A percentile compares a stretch with the other conserved stretches of the same genome.
Evolutionary conservation across 2,797 vertebrate species (phyloP).

Genomic region (Gymnoscopelus braueri): DNA sequence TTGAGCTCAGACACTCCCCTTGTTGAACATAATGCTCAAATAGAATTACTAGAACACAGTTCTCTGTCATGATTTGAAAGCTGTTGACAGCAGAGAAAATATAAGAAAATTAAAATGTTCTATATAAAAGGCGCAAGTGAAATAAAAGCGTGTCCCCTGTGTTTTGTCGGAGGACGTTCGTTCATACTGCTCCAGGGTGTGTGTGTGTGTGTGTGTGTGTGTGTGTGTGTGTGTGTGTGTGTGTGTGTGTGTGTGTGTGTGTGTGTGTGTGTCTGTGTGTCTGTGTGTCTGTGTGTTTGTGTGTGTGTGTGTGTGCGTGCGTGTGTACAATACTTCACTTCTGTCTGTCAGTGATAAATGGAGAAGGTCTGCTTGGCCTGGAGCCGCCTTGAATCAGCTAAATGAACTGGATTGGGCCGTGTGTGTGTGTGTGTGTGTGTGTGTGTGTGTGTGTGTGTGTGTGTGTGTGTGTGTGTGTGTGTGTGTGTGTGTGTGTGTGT

Average conservation of each 20-base stretch:
- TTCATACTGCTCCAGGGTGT: not conserved
- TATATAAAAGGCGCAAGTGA: too few relatives aligned
- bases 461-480: slow-evolving; percentile 7
- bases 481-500: slow-evolving; percentile 42
- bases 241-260: not conserved
- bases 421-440: slow-evolving; percentile 10
- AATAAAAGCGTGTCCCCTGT: not conserved
- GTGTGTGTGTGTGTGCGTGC: slow-evolving; percentile 20
- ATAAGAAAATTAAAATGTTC: too few relatives aligned
- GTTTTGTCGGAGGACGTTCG: not conserved
- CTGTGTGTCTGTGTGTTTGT: slow-evolving; percentile 5
- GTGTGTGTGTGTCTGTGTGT: slow-evolving; percentile 3
- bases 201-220: slow-evolving; percentile 10
- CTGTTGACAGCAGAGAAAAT: too few relatives aligned
- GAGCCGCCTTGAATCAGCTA: slow-evolving; percentile 72
- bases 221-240: slow-evolving; percentile 1
- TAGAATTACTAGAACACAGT: too few relatives aligned
- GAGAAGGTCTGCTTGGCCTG: slow-evolving; percentile 62
- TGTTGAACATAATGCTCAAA: too few relatives aligned
- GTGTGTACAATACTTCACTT: slow-evolving; percentile 52
- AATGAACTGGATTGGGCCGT: slow-evolving; percentile 40
- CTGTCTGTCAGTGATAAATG: slow-evolving; percentile 62
- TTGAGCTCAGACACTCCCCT: too few relatives aligned
- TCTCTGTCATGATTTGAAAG: too few relatives aligned
- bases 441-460: slow-evolving; percentile 12